Evolutionary conservation across 2,797 vertebrate species (phyloP).

Genomic region (Acanthopagrus latus): DNA sequence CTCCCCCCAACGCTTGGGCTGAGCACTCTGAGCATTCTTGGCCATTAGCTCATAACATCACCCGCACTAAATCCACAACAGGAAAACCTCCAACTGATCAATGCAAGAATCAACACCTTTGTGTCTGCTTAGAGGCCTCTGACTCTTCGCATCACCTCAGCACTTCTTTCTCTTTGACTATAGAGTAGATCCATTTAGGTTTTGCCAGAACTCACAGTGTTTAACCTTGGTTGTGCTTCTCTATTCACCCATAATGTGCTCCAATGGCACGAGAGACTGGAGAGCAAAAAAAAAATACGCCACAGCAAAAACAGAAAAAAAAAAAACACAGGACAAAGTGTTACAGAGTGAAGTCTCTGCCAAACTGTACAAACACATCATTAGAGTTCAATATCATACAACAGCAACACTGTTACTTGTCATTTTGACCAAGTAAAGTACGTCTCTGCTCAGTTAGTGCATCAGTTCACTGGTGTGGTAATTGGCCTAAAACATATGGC

Average conservation of each 20-base stretch:
- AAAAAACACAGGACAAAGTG: background rate
- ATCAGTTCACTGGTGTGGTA: background rate
- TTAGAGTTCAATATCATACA: background rate
- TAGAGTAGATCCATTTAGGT: background rate
- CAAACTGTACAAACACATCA: background rate
- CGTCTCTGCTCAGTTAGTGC: too few species aligned
- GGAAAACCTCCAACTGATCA: background rate
- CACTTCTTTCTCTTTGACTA: constrained; percentile 7
- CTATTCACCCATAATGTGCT: background rate
- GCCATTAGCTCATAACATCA: background rate
- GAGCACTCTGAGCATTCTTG: background rate
- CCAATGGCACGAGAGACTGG: background rate
- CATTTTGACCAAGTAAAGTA: background rate
- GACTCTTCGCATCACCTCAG: background rate
- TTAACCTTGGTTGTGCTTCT: background rate
- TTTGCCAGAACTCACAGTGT: background rate
- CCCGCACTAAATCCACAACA: background rate
- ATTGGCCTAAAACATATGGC: background rate
- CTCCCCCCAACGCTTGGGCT: background rate
- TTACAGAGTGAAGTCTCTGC: background rate
- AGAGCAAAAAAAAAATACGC: background rate
- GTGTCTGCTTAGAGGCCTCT: background rate
- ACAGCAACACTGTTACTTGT: background rate
- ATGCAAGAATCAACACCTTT: background rate
- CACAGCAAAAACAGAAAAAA: background rate